phyloP scores from a whole-genome alignment of 2,113 vertebrate species.

The Strix aluco region DNA sequence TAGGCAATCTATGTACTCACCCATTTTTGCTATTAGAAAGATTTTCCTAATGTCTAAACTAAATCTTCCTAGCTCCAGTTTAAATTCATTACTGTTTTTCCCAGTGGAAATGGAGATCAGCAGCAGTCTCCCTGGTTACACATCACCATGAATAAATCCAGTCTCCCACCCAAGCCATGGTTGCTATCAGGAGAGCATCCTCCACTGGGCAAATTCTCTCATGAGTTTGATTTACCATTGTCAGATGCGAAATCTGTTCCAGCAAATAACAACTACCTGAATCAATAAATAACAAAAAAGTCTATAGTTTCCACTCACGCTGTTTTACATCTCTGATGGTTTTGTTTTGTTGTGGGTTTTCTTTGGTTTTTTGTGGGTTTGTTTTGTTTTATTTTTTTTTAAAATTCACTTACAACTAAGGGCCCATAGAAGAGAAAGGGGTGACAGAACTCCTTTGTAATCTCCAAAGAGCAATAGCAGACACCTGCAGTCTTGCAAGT shows the following conservation, averaged over 20 bases:
- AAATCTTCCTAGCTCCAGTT: neutral
- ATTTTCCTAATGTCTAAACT: neutral
- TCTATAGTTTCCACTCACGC: neutral
- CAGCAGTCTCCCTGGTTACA: neutral
- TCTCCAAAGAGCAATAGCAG: neutral
- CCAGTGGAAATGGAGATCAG: neutral
- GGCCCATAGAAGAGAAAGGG: neutral
- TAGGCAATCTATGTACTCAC: neutral
- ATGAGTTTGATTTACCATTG: neutral
- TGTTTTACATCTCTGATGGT: neutral
- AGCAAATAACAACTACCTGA: neutral
- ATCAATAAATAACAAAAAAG: neutral
- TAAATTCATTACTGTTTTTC: neutral
- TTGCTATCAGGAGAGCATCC: neutral
- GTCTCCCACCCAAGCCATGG: neutral
- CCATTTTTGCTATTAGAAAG: neutral
- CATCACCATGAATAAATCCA: neutral
- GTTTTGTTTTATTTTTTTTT: neutral
- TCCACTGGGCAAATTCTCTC: neutral
- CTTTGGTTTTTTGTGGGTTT: neutral
- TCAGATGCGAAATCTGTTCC: neutral
- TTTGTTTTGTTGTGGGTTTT: neutral
- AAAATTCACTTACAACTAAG: neutral
- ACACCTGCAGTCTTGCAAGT: neutral
- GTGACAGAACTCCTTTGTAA: neutral